Evolutionary conservation across 2,888 invertebrate species (phyloP).

Genomic region (Macrophya alboannulata): DNA sequence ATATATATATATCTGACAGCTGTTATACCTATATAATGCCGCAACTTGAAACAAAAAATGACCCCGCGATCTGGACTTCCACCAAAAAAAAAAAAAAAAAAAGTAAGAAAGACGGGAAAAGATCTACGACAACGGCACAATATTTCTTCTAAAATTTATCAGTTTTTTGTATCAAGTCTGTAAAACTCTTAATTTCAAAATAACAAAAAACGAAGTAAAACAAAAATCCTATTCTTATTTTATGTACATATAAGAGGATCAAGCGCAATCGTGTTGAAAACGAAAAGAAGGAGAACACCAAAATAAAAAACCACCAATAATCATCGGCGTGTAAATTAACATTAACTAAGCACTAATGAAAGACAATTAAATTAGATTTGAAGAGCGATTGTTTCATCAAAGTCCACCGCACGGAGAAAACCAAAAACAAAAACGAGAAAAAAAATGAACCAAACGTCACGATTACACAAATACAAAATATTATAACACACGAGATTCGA

Average conservation of each 20-base stretch:
- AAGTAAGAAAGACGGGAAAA: no score
- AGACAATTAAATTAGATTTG: not conserved
- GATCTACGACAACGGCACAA: no score
- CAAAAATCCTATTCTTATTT: not conserved
- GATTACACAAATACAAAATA: constrained; percentile 58
- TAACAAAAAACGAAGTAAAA: not conserved
- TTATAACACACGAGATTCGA: constrained; percentile 53
- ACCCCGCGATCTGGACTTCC: no score
- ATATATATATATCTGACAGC: no score
- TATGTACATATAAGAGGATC: not conserved
- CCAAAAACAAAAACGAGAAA: not conserved
- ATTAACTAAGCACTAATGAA: not conserved
- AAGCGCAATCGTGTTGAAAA: not conserved
- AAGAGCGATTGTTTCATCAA: not conserved
- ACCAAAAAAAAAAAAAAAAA: no score
- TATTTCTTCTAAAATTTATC: no score
- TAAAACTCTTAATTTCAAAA: not conserved
- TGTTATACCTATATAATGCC: no score
- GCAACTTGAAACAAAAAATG: no score
- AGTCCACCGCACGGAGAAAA: not conserved
- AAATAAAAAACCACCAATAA: not conserved
- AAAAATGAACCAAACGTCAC: constrained; percentile 56
- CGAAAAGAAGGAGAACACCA: not conserved
- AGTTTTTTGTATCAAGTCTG: not conserved
- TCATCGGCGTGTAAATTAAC: not conserved